Percentiles rank a stretch among this genome's conserved stretches.
phyloP scores from a whole-genome alignment of 2,113 vertebrate species.

The Laterallus jamaicensis region DNA sequence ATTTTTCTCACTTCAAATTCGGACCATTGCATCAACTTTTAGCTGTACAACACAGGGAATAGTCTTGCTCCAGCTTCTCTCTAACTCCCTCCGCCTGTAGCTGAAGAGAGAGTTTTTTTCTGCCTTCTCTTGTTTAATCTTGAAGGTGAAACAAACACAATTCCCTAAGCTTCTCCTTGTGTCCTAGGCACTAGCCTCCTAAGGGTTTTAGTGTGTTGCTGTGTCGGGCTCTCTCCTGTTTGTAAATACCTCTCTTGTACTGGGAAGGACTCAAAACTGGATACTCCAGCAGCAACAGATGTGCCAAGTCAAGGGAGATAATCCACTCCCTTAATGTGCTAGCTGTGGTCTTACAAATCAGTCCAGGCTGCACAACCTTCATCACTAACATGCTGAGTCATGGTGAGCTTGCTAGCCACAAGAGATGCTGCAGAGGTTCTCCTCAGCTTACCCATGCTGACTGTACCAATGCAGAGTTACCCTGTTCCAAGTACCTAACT shows the following conservation, averaged over 20 bases:
- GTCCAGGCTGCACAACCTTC: background rate
- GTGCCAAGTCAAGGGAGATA: background rate
- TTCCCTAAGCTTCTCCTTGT: background rate
- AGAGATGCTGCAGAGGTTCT: background rate
- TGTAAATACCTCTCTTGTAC: background rate
- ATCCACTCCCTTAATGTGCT: background rate
- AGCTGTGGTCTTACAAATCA: background rate
- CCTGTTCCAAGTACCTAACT: background rate
- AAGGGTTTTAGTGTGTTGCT: background rate
- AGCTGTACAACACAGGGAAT: background rate
- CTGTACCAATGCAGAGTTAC: background rate
- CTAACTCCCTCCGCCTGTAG: background rate
- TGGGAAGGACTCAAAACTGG: background rate
- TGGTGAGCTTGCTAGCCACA: background rate
- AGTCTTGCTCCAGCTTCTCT: background rate
- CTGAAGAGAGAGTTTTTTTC: background rate
- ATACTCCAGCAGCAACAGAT: background rate
- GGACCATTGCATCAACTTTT: background rate
- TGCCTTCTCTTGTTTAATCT: background rate
- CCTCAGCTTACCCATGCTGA: background rate
- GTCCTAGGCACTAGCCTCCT: background rate
- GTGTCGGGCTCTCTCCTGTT: background rate
- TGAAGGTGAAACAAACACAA: background rate
- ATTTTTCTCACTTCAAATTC: background rate
- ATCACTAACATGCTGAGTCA: background rate